Conservation (phyloP, 2,797 vertebrate species). For the Sebastolobus altivelis region DNA sequence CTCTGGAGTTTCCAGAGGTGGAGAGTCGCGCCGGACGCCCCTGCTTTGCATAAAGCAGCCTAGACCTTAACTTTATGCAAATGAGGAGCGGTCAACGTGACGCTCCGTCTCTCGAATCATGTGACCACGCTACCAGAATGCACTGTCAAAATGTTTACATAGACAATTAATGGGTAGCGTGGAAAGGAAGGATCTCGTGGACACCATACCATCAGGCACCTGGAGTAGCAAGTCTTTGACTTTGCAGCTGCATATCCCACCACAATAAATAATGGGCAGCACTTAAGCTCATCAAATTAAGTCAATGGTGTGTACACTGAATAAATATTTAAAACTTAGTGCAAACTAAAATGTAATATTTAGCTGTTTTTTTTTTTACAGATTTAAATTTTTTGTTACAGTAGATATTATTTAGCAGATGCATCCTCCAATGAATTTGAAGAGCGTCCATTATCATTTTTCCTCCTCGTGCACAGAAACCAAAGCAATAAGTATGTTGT, state of each 20-base stretch:
- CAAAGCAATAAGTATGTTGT: constrained; percentile 40
- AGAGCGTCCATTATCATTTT: constrained; percentile 21
- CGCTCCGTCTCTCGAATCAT: no score
- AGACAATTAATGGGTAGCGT: no score
- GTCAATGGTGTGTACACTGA: constrained; percentile 28
- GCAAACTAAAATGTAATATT: constrained; percentile 15
- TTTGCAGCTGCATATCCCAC: background rate
- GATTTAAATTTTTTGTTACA: constrained; percentile 14
- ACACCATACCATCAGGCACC: background rate
- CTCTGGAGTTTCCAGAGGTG: no score
- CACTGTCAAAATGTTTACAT: no score
- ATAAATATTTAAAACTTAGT: constrained; percentile 60
- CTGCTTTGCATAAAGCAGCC: no score
- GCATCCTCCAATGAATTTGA: constrained; percentile 24
- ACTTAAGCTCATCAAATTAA: constrained; percentile 24
- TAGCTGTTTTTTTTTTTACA: constrained; percentile 51
- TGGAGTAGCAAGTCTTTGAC: background rate
- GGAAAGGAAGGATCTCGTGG: no score
- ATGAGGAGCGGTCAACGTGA: no score
- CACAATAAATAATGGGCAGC: background rate
- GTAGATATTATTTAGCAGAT: constrained; percentile 4
- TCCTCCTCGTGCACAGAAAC: constrained; percentile 2
- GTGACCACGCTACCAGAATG: no score
- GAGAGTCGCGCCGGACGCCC: no score
- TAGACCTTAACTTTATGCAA: no score